Percentiles rank a stretch among this genome's conserved stretches.
These are phyloP conservation scores for Periophthalmus magnuspinnatus DNA, from an alignment of 2,797 vertebrate genomes.

Conservation along the genomic window DNA sequence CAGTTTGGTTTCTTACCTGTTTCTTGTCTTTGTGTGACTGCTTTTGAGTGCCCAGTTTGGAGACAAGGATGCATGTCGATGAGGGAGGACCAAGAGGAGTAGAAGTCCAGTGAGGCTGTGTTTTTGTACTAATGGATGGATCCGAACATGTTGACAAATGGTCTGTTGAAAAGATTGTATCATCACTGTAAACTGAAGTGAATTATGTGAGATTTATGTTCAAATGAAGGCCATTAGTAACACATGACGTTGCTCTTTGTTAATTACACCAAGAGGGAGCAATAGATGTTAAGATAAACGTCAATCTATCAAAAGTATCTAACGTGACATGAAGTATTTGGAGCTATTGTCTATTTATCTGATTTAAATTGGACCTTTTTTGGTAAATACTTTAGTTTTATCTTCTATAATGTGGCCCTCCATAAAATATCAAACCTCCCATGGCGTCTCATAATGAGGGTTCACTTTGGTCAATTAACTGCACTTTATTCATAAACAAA, in stretches of 20 bases:
- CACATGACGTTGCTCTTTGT: background rate
- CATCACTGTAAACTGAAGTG: background rate
- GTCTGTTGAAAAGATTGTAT: slow-evolving; percentile 4
- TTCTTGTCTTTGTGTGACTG: slow-evolving; percentile 23
- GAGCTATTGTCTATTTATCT: background rate
- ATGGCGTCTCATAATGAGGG: background rate
- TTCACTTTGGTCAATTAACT: background rate
- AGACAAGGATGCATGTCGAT: slow-evolving; percentile 55
- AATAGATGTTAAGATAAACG: background rate
- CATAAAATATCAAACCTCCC: background rate
- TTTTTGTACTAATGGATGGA: background rate
- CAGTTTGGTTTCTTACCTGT: slow-evolving; percentile 57
- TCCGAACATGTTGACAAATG: background rate
- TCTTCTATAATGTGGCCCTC: too few species aligned
- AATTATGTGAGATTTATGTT: background rate
- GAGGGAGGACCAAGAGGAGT: slow-evolving; percentile 29
- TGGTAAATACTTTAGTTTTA: too few species aligned
- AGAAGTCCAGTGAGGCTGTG: slow-evolving; percentile 19
- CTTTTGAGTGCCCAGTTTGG: slow-evolving; percentile 59
- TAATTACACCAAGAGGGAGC: background rate
- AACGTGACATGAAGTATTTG: background rate
- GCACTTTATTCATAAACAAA: background rate
- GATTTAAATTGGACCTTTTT: background rate
- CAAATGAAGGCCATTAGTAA: background rate
- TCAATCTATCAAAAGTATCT: background rate